Evolutionary conservation across 2,797 vertebrate species (phyloP), one percentile per base, ranked within the genome.

Genomic region (Periparus ater): DNA sequence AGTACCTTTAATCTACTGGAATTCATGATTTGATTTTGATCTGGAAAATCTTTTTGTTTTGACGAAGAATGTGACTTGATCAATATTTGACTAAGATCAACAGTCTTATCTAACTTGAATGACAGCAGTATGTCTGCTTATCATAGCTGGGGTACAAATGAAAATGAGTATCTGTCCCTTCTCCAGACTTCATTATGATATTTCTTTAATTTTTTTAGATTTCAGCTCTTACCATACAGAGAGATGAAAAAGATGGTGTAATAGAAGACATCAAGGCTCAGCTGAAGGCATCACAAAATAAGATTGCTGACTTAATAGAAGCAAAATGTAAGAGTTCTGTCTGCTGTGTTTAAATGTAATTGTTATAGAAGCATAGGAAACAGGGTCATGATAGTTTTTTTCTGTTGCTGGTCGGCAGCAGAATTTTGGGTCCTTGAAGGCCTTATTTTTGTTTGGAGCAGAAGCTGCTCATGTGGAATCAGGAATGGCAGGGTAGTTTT

Each of bases 241-340:
- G 97, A 20, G 92, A 93, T 85, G 97, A 98, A 54, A 98, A 98
- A 94, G 98, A 99, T 92, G 95, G 85, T 63, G 94, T 98, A 85
- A 96, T 98, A 53, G 96, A 97, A 94, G 97, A 98, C 61, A 88
- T 98, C 72, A 96, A 96, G 63, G 78, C 96, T 93, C 96, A 98
- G 70, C 96, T 99, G 57, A 93, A 98, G 70, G 98, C 98, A 93
- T 98, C 97, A 54, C 97, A 97, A 91, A 96, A 97, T 68, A 96
- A 96, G 78, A 97, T 97, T 96, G 96, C 94, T 94, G 96, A 96
- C 32, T 98, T 99, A 67, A 93, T 98, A 86, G 98, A 98, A 93
- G 95, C 97, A 96, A 97, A 96, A 98, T 97, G 99, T 99, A 98
- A 98, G 97, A 94, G 68, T 93, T 94, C 67, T 62, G 47, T 57